phyloP scores from a whole-genome alignment of 2,113 vertebrate genomes.

The Emydocephalus ijimae region DNA sequence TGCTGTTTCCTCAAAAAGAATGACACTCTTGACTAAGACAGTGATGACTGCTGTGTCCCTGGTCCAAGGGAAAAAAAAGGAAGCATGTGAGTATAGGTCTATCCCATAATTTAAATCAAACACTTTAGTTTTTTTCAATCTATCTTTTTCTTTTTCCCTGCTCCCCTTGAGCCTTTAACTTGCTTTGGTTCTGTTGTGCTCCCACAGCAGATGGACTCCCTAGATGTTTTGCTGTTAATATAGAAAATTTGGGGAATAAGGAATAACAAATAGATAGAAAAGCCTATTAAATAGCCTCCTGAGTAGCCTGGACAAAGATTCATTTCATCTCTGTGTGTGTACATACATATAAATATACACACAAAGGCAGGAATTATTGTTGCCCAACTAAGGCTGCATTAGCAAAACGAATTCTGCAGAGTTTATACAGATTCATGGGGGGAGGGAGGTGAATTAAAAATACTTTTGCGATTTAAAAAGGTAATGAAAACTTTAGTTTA shows the following conservation, averaged over 20 bases:
- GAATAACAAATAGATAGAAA: conserved; percentile 78
- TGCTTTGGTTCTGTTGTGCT: conserved; percentile 72
- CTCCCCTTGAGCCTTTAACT: conserved; percentile 37
- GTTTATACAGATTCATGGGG: neutral
- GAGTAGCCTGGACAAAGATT: conserved; percentile 69
- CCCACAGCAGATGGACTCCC: conserved; percentile 81
- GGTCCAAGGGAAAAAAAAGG: conserved; percentile 76
- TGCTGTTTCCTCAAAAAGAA: conserved; percentile 78
- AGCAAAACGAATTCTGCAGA: conserved; percentile 26
- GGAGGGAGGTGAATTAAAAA: neutral
- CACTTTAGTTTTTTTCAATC: conserved; percentile 53
- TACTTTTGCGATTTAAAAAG: neutral
- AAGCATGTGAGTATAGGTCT: conserved; percentile 66
- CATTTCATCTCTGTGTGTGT: conserved; percentile 59
- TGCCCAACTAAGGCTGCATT: conserved; percentile 47
- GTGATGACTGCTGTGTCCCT: conserved; percentile 74
- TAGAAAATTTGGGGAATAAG: conserved; percentile 72
- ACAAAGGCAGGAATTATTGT: conserved; percentile 59
- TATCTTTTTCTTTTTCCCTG: neutral
- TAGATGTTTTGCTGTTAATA: conserved; percentile 67
- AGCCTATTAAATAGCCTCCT: conserved; percentile 71
- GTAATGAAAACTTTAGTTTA: neutral
- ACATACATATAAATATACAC: neutral
- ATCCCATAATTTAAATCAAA: conserved; percentile 67
- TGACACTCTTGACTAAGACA: conserved; percentile 80